Base-by-base conservation (phyloP, 2,888 invertebrate genomes). In the Hetaerina titia region DNA sequence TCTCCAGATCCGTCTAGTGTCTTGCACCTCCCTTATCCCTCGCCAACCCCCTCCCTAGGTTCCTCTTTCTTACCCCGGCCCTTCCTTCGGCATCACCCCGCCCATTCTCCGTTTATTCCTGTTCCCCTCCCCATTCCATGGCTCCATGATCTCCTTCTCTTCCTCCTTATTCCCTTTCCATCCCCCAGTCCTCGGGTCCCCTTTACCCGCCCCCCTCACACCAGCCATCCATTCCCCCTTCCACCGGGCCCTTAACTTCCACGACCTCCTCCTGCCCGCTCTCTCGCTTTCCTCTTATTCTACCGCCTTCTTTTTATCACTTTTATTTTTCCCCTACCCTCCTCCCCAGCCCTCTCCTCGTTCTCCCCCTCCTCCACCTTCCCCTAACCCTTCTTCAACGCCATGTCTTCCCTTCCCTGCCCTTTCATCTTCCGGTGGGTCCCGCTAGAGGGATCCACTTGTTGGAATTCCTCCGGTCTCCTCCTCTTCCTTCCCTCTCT, bases 401-500 rank as follows among this genome's bases (percentile, higher is more conserved):
- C 58, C 56, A 9, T 57, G 57, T 57, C 58, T 58, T 89, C 89
- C 57, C 88, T 45, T 58, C 63, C 45, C 64, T 13, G 69, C 92
- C 92, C 92, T 92, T 92, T 92, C 69, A 92, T 92, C 92, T 92
- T 92, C 92, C 92, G 92, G 92, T 92, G 69, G 92, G 92, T 57
- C 22, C 89, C 89, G 89, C 89, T 89, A 89, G 92, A 92, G 69
- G 92, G 92, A 92, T 92, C 92, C 92, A 92, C 92, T 92, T 92
- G 92, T 92, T 92, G 92, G 92, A 89, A 89, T 89, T 89, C 89
- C 57, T 58, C 88, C 88, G 19, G 22, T 87, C 87, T 87, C 87
- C 15, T 19, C 60, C 60, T 11, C 60, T 60, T 15, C 63, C 63
- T 63, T 19, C n/a, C 69, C 22, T 69, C 69, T 69, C 7, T n/a